phyloP scores from a whole-genome alignment of 2,888 invertebrate species.

The Euzetes globulus region DNA sequence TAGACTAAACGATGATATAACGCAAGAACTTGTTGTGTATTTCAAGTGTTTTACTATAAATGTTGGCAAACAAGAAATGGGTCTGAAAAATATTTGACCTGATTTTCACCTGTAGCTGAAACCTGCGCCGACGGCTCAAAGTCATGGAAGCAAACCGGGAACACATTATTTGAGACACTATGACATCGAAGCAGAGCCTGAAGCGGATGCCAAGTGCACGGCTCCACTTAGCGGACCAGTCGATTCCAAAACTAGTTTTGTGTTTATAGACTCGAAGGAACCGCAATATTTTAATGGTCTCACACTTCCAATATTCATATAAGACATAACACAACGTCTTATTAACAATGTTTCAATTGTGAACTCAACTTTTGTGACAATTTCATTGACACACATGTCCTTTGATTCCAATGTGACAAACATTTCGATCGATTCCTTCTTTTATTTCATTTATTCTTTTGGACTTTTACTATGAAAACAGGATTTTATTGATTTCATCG shows the following conservation, averaged over 20 bases:
- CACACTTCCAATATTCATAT: neutral
- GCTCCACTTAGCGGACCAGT: neutral
- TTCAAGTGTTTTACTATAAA: neutral
- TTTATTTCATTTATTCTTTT: too few relatives aligned
- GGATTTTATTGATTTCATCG: too few relatives aligned
- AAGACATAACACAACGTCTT: neutral
- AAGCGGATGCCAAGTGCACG: neutral
- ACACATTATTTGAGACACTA: slow-evolving; percentile 1
- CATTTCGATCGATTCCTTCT: neutral
- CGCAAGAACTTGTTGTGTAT: too few relatives aligned
- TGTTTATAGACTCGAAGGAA: neutral
- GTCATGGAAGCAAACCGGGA: slow-evolving; percentile 17
- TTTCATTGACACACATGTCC: slow-evolving; percentile 1
- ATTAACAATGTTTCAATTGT: neutral
- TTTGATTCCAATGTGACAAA: neutral
- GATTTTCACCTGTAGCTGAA: slow-evolving; percentile 12
- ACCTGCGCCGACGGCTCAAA: slow-evolving; percentile 5
- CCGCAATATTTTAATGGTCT: slow-evolving; percentile 3
- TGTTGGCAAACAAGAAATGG: neutral
- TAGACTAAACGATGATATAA: too few relatives aligned
- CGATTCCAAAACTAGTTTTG: neutral
- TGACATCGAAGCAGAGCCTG: neutral
- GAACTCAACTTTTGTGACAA: neutral
- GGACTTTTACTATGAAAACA: too few relatives aligned
- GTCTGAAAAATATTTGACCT: neutral